phyloP scores from a whole-genome alignment of 2,888 invertebrate genomes.

The Drosophila bunnanda region DNA sequence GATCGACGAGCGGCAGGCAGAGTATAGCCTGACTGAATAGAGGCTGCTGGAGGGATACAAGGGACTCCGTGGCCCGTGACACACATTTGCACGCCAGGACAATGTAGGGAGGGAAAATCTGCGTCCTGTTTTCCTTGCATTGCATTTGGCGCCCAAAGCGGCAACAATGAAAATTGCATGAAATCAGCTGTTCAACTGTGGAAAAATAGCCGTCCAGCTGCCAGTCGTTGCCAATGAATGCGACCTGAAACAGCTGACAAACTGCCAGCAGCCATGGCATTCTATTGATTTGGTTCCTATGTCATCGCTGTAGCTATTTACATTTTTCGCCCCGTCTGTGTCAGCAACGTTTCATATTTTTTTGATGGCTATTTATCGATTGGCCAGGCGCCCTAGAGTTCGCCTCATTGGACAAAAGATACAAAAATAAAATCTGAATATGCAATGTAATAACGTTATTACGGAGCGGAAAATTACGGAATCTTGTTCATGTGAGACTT shows the following conservation, averaged over 20 bases:
- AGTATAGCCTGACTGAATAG: constrained; percentile 44
- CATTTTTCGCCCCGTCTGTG: constrained; percentile 26
- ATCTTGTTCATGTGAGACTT: neutral
- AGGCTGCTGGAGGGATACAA: constrained; percentile 8
- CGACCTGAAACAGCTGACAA: constrained; percentile 44
- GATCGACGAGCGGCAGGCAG: constrained; percentile 57
- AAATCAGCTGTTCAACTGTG: constrained; percentile 75
- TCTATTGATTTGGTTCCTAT: constrained; percentile 27
- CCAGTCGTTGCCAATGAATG: constrained; percentile 50
- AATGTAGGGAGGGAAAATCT: constrained; percentile 45
- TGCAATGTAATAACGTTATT: neutral
- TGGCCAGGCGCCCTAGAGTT: constrained; percentile 32
- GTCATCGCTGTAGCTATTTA: constrained; percentile 21
- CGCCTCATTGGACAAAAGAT: constrained; percentile 34
- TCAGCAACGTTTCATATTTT: constrained; percentile 29
- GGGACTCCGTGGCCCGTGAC: constrained; percentile 68
- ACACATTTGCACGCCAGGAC: constrained; percentile 60
- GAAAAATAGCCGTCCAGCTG: constrained; percentile 50
- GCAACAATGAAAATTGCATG: constrained; percentile 68
- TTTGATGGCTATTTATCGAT: constrained; percentile 40
- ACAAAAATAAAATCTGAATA: constrained; percentile 32
- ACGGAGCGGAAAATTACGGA: neutral
- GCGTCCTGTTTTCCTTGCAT: constrained; percentile 24
- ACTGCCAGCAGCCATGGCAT: constrained; percentile 23
- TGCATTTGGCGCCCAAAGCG: constrained; percentile 70